Conservation (phyloP, 2,113 vertebrate genomes). For the Tretioscincus oriximinensis region DNA sequence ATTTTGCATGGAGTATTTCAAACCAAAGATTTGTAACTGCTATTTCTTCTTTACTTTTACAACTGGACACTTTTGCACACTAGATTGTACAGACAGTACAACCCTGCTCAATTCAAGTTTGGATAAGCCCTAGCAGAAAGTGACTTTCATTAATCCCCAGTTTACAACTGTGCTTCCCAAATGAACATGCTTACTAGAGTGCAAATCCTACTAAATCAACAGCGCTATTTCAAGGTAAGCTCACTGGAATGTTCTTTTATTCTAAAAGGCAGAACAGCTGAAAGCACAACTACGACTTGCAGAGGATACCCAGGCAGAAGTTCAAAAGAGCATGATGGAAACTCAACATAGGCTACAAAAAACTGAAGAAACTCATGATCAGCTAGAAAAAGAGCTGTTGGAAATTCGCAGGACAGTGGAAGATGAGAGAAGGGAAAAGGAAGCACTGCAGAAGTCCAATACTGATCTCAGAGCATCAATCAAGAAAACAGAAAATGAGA, state of each 20-base stretch:
- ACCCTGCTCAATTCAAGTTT: no score
- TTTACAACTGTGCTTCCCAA: no score
- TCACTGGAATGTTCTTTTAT: not conserved
- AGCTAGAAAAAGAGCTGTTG: slow-evolving; percentile 66
- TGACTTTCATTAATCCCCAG: no score
- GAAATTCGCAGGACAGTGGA: slow-evolving; percentile 68
- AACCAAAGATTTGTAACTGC: no score
- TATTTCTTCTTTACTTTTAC: no score
- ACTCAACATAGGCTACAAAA: slow-evolving; percentile 68
- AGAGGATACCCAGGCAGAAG: slow-evolving; percentile 63
- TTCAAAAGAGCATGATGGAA: slow-evolving; percentile 68
- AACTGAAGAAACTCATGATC: slow-evolving; percentile 66
- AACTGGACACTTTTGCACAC: no score
- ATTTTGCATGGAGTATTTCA: no score
- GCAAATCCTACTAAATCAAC: not conserved
- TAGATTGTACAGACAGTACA: no score
- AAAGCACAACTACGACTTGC: slow-evolving; percentile 65
- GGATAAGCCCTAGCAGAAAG: no score
- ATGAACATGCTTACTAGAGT: not conserved
- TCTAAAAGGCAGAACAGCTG: slow-evolving; percentile 69
- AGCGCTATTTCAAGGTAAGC: not conserved
- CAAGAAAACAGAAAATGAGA: slow-evolving; percentile 75
- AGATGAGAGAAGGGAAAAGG: slow-evolving; percentile 72
- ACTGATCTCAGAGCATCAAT: slow-evolving; percentile 71
- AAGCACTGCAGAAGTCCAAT: slow-evolving; percentile 75